Percentiles rank a stretch among this genome's conserved stretches.
Evolutionary conservation across 1,140 invertebrate species (phyloP).

Genomic region (Caenorhabditis remanei): DNA sequence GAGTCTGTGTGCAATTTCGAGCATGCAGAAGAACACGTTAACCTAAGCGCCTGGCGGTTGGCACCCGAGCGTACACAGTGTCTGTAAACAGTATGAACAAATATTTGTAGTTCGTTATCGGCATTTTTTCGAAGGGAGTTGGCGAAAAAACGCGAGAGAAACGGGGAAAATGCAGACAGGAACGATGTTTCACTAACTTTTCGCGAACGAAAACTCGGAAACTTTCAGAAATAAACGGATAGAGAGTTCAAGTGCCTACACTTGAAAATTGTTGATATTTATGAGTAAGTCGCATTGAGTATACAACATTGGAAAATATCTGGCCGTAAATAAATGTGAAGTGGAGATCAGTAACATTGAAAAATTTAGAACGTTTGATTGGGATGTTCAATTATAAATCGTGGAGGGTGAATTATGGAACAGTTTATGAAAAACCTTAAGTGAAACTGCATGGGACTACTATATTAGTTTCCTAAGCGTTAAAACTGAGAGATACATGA

Average conservation of each 20-base stretch:
- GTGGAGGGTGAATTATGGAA: too few species aligned
- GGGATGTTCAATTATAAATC: too few species aligned
- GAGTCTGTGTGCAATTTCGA: constrained; percentile 32
- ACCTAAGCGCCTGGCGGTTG: constrained; percentile 43
- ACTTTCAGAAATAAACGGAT: constrained; percentile 31
- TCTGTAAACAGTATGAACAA: constrained; percentile 55
- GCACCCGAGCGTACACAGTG: constrained; percentile 41
- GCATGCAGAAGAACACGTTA: constrained; percentile 52
- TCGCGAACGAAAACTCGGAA: constrained; percentile 8
- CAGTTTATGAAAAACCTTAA: too few species aligned
- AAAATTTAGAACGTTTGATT: too few species aligned
- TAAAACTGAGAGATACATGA: too few species aligned
- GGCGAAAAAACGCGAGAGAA: background rate
- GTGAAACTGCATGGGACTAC: too few species aligned
- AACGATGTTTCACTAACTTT: constrained; percentile 42
- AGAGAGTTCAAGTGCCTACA: constrained; percentile 38
- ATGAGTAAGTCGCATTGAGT: constrained; percentile 6
- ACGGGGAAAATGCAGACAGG: constrained; percentile 5
- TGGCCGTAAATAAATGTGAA: background rate
- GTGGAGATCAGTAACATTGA: too few species aligned
- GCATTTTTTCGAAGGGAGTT: constrained; percentile 1
- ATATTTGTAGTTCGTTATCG: constrained; percentile 48
- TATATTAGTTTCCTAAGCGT: too few species aligned
- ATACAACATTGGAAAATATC: constrained; percentile 6
- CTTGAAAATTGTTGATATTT: constrained; percentile 32